These are phyloP conservation scores for Lomographa bimaculata DNA, from an alignment of 2,888 invertebrate genomes.

Conservation along the genomic window DNA sequence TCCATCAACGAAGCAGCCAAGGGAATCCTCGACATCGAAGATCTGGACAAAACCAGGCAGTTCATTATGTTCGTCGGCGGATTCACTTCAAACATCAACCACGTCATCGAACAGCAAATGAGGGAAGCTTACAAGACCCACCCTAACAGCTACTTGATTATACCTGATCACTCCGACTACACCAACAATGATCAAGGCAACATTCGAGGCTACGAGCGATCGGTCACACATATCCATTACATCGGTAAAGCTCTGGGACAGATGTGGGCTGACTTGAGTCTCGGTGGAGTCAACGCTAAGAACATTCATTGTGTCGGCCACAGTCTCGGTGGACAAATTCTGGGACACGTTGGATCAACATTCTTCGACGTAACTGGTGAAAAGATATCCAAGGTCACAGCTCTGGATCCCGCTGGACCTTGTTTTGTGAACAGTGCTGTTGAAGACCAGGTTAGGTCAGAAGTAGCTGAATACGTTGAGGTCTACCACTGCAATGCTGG, in stretches of 20 bases:
- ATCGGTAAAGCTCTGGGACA: constrained; percentile 65
- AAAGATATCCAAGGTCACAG: constrained; percentile 63
- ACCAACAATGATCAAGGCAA: constrained; percentile 61
- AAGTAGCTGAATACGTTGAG: constrained; percentile 45
- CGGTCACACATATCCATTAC: constrained; percentile 66
- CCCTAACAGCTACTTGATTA: constrained; percentile 68
- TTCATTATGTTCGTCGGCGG: constrained; percentile 69
- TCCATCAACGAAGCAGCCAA: constrained; percentile 55
- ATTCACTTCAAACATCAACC: constrained; percentile 67
- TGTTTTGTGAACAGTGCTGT: constrained; percentile 66
- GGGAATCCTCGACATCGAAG: constrained; percentile 50
- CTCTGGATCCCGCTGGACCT: constrained; percentile 73
- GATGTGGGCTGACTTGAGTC: constrained; percentile 49
- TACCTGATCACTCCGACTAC: constrained; percentile 69
- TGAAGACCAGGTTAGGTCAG: constrained; percentile 74
- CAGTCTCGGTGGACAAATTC: constrained; percentile 69
- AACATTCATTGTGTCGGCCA: constrained; percentile 70
- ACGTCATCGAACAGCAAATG: constrained; percentile 59
- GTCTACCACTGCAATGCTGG: too few relatives aligned
- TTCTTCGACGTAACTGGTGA: constrained; percentile 52
- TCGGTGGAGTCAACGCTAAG: constrained; percentile 58
- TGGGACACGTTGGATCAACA: constrained; percentile 59
- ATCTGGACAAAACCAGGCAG: constrained; percentile 54
- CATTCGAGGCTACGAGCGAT: constrained; percentile 66
- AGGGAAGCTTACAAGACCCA: constrained; percentile 58